Percentiles rank a stretch among this genome's conserved stretches.
These are phyloP conservation scores for Drosophila mayaguana DNA, from an alignment of 2,888 invertebrate species.

Conservation along the genomic window DNA sequence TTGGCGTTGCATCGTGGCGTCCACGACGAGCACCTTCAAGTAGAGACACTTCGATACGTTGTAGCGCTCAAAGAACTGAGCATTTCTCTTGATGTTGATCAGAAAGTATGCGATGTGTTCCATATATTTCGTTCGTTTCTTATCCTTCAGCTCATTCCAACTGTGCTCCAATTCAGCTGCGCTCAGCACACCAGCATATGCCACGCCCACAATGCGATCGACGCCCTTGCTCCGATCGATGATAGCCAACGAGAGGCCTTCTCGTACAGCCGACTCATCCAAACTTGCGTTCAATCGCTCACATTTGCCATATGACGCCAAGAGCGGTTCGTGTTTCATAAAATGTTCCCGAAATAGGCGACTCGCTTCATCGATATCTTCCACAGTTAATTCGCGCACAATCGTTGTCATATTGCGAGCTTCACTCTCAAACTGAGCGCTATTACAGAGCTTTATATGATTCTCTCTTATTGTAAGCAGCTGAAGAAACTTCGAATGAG, in stretches of 20 bases:
- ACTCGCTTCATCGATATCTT: constrained; percentile 37
- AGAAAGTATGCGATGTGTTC: constrained; percentile 61
- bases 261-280: constrained; percentile 22
- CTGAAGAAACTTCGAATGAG: background rate
- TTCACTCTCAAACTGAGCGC: constrained; percentile 52
- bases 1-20: constrained; percentile 46
- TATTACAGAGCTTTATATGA: constrained; percentile 50
- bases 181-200: constrained; percentile 24
- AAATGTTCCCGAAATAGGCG: constrained; percentile 50
- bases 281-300: background rate
- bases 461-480: background rate
- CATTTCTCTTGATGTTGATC: constrained; percentile 59
- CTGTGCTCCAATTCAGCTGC: constrained; percentile 42
- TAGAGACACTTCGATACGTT: constrained; percentile 52
- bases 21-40: constrained; percentile 58
- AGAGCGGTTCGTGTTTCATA: constrained; percentile 48
- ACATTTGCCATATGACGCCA: constrained; percentile 33
- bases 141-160: constrained; percentile 19
- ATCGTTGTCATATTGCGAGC: constrained; percentile 29
- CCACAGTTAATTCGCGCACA: constrained; percentile 33
- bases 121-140: constrained; percentile 31
- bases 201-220: constrained; percentile 55
- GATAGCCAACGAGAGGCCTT: constrained; percentile 54
- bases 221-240: constrained; percentile 30
- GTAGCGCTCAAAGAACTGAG: constrained; percentile 58